Evolutionary conservation across 1,140 invertebrate species (phyloP).

Genomic region (Daktulosphaira vitifoliae): DNA sequence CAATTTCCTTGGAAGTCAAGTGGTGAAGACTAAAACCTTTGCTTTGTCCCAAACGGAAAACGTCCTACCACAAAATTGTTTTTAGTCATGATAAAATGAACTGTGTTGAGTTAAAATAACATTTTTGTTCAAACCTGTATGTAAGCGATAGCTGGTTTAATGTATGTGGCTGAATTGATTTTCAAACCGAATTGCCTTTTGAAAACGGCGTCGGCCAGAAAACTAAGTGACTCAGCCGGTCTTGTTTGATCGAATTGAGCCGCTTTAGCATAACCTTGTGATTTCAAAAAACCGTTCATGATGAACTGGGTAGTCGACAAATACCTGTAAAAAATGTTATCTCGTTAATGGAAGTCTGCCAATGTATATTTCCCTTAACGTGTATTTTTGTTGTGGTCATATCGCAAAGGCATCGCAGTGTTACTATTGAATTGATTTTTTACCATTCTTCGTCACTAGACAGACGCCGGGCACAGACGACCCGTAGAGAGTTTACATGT

Average conservation of each 20-base stretch:
- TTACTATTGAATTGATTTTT: no score
- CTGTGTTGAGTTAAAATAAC: no score
- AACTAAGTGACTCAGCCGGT: conserved; percentile 56
- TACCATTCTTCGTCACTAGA: no score
- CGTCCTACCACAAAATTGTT: conserved; percentile 48
- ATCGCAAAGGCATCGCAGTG: no score
- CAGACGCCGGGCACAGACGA: no score
- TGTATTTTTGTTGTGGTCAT: no score
- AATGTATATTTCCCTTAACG: no score
- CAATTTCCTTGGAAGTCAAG: conserved; percentile 50
- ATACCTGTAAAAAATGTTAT: conserved; percentile 49
- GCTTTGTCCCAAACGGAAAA: conserved; percentile 56
- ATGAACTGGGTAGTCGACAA: conserved; percentile 58
- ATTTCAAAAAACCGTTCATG: conserved; percentile 63
- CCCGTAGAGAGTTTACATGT: no score
- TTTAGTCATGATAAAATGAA: not conserved
- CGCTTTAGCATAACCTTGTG: conserved; percentile 61
- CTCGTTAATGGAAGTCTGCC: no score
- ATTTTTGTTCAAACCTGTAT: no score
- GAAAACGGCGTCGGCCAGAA: conserved; percentile 55
- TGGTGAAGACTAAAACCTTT: conserved; percentile 52
- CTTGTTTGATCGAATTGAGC: conserved; percentile 58
- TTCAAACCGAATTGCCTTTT: conserved; percentile 62
- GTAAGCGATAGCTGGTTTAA: conserved; percentile 63
- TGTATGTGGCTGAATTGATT: conserved; percentile 60